phyloP scores from a whole-genome alignment of 2,888 invertebrate species.

The Himalopsyche kuldschensis region DNA sequence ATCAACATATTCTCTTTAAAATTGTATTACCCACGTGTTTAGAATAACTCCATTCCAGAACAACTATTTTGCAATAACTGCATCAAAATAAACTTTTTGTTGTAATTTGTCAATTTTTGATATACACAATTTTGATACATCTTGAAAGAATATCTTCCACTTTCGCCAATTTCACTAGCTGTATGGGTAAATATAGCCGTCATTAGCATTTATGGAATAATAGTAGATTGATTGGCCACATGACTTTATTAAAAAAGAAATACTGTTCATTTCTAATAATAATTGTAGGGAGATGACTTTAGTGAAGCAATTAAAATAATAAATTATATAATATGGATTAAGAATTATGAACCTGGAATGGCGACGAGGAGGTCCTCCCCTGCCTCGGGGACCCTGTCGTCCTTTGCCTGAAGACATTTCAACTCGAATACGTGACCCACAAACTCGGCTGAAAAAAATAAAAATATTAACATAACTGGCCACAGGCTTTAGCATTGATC shows the following conservation, averaged over 20 bases:
- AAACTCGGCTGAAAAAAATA: constrained; percentile 62
- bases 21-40: too few relatives aligned
- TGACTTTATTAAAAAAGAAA: not conserved
- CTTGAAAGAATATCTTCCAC: too few relatives aligned
- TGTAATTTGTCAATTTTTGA: too few relatives aligned
- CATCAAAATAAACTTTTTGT: too few relatives aligned
- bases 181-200: too few relatives aligned
- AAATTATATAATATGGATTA: not conserved
- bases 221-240: not conserved
- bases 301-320: not conserved
- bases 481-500: too few relatives aligned
- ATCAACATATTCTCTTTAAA: too few relatives aligned
- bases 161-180: too few relatives aligned
- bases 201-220: too few relatives aligned
- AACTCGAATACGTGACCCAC: constrained; percentile 75
- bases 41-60: too few relatives aligned
- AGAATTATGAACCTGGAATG: constrained; percentile 1
- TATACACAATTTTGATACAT: too few relatives aligned
- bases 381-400: constrained; percentile 60
- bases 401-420: constrained; percentile 81
- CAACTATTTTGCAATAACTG: too few relatives aligned
- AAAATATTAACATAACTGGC: not conserved
- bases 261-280: not conserved
- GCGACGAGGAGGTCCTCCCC: constrained; percentile 50
- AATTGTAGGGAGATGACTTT: not conserved